Conservation (phyloP, 1,140 invertebrate genomes). For the Delia radicum region DNA sequence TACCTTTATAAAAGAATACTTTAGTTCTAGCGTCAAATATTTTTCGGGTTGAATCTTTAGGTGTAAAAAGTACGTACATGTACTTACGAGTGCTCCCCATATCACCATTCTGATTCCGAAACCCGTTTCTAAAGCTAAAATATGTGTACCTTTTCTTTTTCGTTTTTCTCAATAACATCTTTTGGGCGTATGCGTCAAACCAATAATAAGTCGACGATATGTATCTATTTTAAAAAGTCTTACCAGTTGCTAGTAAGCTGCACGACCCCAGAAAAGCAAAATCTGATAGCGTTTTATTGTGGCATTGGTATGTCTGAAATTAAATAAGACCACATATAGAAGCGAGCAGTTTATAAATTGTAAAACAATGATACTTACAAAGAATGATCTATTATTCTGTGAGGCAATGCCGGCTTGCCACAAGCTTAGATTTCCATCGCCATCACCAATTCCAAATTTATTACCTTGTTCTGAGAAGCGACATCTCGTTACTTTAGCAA, state of each 20-base stretch:
- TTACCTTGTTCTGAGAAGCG: slow-evolving; percentile 96
- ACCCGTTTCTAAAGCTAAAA: too few species aligned
- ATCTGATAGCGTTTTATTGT: slow-evolving; percentile 95
- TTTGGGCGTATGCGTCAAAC: too few species aligned
- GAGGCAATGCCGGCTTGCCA: slow-evolving; percentile 90
- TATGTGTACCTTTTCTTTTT: too few species aligned
- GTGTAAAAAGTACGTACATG: too few species aligned
- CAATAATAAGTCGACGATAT: too few species aligned
- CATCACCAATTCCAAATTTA: slow-evolving; percentile 96
- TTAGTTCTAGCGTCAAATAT: too few species aligned
- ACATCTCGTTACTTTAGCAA: slow-evolving; percentile 94
- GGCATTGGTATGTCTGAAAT: slow-evolving; percentile 88
- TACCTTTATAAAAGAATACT: too few species aligned
- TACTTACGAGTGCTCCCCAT: too few species aligned
- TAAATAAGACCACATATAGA: slow-evolving; percentile 30
- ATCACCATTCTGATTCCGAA: too few species aligned
- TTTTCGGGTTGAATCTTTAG: too few species aligned
- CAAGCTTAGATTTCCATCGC: slow-evolving; percentile 84
- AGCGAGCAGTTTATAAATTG: not conserved
- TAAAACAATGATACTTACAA: slow-evolving; percentile 72
- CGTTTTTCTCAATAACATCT: too few species aligned
- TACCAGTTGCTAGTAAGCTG: slow-evolving; percentile 90
- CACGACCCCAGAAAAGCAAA: slow-evolving; percentile 97
- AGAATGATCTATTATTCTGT: slow-evolving; percentile 85
- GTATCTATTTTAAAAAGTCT: too few species aligned